Evolutionary conservation across 30 jellyfish, hydroid and myxozoan genomes (phyloP).

Genomic region (Turritopsis dohrnii): DNA sequence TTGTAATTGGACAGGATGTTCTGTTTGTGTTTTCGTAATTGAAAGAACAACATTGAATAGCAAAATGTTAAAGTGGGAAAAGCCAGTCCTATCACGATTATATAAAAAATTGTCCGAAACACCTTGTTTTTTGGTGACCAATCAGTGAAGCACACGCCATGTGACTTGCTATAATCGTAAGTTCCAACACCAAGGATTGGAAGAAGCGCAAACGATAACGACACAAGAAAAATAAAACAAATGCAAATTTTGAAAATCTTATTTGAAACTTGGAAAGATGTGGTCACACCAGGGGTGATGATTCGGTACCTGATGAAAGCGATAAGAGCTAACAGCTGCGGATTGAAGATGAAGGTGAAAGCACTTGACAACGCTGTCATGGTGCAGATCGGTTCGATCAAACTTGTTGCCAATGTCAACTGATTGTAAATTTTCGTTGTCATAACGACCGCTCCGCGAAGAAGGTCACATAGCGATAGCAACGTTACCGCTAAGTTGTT

Average conservation of each 20-base stretch:
- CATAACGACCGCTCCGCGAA: constrained; percentile 53
- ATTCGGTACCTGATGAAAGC: constrained; percentile 64
- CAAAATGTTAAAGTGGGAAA: constrained; percentile 60
- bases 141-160: constrained; percentile 77
- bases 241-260: constrained; percentile 29
- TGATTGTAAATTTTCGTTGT: constrained; percentile 44
- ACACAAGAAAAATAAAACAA: constrained; percentile 27
- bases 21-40: constrained; percentile 60
- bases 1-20: constrained; percentile 39
- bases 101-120: constrained; percentile 65
- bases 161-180: constrained; percentile 58
- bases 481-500: constrained; percentile 56
- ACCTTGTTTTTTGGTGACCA: constrained; percentile 50
- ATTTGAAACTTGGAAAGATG: constrained; percentile 29
- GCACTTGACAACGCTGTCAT: constrained; percentile 59
- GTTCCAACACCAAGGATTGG: constrained; percentile 76
- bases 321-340: constrained; percentile 55
- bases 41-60: constrained; percentile 37
- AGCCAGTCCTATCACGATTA: constrained; percentile 52
- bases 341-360: constrained; percentile 48
- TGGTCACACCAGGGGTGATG: constrained; percentile 39
- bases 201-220: constrained; percentile 45
- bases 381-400: constrained; percentile 38
- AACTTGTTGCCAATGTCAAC: constrained; percentile 30
- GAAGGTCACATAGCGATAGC: constrained; percentile 53